These are phyloP conservation scores for Sitodiplosis mosellana DNA, from an alignment of 1,140 invertebrate genomes.

Conservation along the genomic window DNA sequence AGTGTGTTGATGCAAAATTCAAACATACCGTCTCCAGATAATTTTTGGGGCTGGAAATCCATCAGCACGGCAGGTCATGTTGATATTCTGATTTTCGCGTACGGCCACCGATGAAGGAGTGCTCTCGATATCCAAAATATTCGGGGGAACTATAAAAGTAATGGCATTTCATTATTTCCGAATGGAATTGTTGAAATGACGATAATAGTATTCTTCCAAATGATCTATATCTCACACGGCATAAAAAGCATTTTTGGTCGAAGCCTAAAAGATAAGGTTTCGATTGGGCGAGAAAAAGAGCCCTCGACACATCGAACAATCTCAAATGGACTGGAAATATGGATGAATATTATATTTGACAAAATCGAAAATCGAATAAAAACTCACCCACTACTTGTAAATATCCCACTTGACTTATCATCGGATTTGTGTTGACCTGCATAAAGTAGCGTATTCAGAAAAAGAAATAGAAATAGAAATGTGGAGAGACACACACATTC, in stretches of 20 bases:
- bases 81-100: constrained; percentile 76
- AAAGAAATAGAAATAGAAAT: too few relatives aligned
- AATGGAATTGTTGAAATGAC: neutral
- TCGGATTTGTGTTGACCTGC: constrained; percentile 88
- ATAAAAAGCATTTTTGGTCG: neutral
- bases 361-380: neutral
- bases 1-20: too few relatives aligned
- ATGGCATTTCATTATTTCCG: too few relatives aligned
- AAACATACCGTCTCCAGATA: constrained; percentile 52
- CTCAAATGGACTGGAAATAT: neutral
- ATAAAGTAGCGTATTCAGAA: constrained; percentile 66
- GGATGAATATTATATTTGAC: neutral
- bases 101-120: constrained; percentile 75
- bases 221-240: neutral
- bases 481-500: too few relatives aligned
- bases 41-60: constrained; percentile 65
- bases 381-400: constrained; percentile 83
- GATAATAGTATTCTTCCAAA: neutral
- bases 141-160: constrained; percentile 57
- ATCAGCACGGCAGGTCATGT: constrained; percentile 61
- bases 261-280: neutral
- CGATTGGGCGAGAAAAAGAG: too few relatives aligned
- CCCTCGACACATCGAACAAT: too few relatives aligned
- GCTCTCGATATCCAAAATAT: constrained; percentile 68
- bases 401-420: constrained; percentile 87